Evolutionary conservation across 2,113 vertebrate genomes (phyloP), one percentile per base, ranked within the genome.

Genomic region (Circaetus cinerascens): DNA sequence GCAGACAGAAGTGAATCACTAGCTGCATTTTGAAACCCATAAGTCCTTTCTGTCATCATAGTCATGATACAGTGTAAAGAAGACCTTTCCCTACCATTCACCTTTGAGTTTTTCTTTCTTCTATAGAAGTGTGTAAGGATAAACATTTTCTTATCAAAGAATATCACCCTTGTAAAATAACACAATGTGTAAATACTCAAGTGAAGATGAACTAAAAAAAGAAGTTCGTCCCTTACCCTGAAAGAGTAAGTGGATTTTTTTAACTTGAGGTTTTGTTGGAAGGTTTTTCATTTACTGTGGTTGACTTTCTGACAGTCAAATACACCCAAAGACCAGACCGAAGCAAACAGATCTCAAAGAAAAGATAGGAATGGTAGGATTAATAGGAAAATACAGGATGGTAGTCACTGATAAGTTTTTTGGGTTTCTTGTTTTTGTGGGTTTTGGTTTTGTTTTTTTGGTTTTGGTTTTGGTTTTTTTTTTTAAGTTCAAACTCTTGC

Each of bases 391-490:
- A 48, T 43, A 40, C 1, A 6, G 8, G 36, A n/a, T 64, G 5
- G 10, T 60, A 15, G 11, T 10, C 21, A 34, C 2, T 25, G 17
- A 32, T 13, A 57, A 34, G 8, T 5, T n/a, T n/a, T 55, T 13
- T 34, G 16, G 8, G 3, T 9, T 69, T 63, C 13, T 14, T 59
- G 16, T 1, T 5, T 53, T 77, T 3, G 0, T 32, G 50, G 5
- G 16, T 32, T 22, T 30, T 34, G 12, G 14, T 6, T 18, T 66
- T 46, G 2, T 15, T 34, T 34, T 46, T 46, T 46, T 46, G 12
- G 1, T 48, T 48, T 48, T 48, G 22, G 7, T 48, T 48, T 48
- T 48, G 46, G 2, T 13, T 48, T 13, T 6, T 41, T 46, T 21
- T 67, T 45, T 56, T 34, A 50, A 60, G 5, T 66, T 29, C 26